Evolutionary conservation across 2,888 invertebrate species (phyloP), one percentile per base, ranked within the genome.

Genomic region (Merodon equestris): DNA sequence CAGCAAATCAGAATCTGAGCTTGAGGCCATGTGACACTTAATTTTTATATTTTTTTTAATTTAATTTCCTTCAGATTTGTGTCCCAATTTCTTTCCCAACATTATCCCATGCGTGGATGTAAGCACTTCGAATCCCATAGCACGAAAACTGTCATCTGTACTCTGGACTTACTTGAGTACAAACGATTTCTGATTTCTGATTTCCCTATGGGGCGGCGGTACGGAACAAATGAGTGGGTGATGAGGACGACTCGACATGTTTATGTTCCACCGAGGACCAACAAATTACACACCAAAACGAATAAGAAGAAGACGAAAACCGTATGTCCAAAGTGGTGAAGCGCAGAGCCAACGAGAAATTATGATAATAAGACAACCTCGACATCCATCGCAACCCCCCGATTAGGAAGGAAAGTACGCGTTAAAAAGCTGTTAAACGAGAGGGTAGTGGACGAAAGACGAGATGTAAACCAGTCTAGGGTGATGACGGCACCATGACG

Each of bases 361-460:
- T 83, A 81, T 76, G 64, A 81, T 81, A 81, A 81, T 81, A 76
- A 72, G 81, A 63, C 67, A 71, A 60, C 70, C 5, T 10, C 7
- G 27, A 27, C 27, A 7, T 27, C 27, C 2, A 40, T 10, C 40
- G 10, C 40, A 64, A 50, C 54, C 61, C 81, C 15, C 19, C 42
- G 60, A 61, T 71, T 71, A 66, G 38, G 34, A 42, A 66, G 38
- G 34, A 42, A 38, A 60, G 67, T 56, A 47, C 50, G 64, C 66
- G 68, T 53, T 50, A 56, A 68, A 73, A 82, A 82, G 76, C 27
- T 27, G 27, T 76, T 56, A 61, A 48, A 48, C 60, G 27, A 7
- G 27, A 53, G 77, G 68, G 74, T 57, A 53, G 63, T 47, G 53
- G 51, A 17, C 51, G 61, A 67, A 56, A 70, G 68, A 36, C 56